Conservation (phyloP, 1,140 invertebrate species). For the Radopholus similis region DNA sequence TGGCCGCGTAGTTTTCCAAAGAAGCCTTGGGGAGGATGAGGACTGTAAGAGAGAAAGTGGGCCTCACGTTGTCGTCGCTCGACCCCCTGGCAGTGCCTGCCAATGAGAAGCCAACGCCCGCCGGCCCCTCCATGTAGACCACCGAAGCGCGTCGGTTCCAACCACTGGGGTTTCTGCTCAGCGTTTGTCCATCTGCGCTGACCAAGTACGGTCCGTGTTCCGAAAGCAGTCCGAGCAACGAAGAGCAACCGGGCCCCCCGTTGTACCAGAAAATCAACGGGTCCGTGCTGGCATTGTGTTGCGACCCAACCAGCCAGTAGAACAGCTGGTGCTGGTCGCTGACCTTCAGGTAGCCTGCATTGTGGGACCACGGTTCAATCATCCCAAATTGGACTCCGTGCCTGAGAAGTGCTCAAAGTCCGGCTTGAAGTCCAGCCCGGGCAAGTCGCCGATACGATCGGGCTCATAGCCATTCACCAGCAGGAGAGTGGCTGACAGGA, state of each 20-base stretch:
- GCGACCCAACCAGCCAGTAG: slow-evolving; percentile 64
- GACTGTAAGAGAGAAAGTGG: not conserved
- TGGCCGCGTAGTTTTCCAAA: slow-evolving; percentile 63
- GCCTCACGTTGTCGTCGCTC: not conserved
- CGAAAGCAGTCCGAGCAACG: slow-evolving; percentile 63
- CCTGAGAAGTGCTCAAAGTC: slow-evolving; percentile 57
- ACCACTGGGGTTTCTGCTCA: slow-evolving; percentile 53
- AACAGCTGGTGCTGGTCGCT: slow-evolving; percentile 55
- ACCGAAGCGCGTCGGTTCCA: slow-evolving; percentile 58
- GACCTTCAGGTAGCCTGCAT: slow-evolving; percentile 48
- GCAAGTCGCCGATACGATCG: slow-evolving; percentile 48
- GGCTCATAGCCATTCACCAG: slow-evolving; percentile 30
- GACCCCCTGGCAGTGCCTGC: slow-evolving; percentile 26
- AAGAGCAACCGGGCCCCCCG: slow-evolving; percentile 66
- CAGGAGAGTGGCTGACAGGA: too few species aligned
- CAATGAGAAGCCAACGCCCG: slow-evolving; percentile 66
- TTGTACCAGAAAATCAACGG: slow-evolving; percentile 61
- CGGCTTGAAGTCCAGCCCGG: slow-evolving; percentile 51
- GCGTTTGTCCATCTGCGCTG: slow-evolving; percentile 52
- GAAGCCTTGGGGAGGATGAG: slow-evolving; percentile 47
- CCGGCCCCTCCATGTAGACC: slow-evolving; percentile 65
- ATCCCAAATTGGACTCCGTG: not conserved
- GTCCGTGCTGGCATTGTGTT: slow-evolving; percentile 61
- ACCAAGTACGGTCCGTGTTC: slow-evolving; percentile 66
- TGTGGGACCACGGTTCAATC: slow-evolving; percentile 5